Conservation (phyloP, 2,888 invertebrate species). For the Seladonia tumulorum region DNA sequence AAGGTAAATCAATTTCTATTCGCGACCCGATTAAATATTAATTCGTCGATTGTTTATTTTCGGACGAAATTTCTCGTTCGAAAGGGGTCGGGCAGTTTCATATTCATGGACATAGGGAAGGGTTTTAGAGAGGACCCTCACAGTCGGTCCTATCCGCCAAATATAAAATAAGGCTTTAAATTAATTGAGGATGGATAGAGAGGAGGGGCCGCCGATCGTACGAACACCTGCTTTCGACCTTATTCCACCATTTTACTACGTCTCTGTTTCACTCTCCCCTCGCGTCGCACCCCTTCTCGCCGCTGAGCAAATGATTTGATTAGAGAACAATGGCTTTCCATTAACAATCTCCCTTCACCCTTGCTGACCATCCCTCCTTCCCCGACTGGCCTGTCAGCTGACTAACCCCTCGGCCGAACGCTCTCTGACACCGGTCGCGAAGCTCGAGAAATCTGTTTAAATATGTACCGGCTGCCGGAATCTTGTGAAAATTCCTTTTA, state of each 20-base stretch:
- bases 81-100: neutral
- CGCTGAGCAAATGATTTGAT: conserved; percentile 83
- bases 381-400: conserved; percentile 79
- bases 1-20: conserved; percentile 16
- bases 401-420: conserved; percentile 64
- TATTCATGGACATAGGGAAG: neutral
- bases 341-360: conserved; percentile 78
- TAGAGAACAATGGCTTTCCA: conserved; percentile 84
- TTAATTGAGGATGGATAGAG: conserved; percentile 9
- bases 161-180: conserved; percentile 8
- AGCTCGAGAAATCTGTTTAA: conserved; percentile 62
- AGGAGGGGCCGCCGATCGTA: conserved; percentile 38
- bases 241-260: conserved; percentile 46
- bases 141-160: neutral
- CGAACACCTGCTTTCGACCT: conserved; percentile 60
- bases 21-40: conserved; percentile 4
- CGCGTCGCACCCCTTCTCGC: conserved; percentile 69
- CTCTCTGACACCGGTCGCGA: conserved; percentile 39
- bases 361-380: conserved; percentile 52
- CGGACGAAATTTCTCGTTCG: neutral
- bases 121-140: neutral
- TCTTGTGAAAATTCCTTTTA: neutral
- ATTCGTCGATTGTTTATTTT: neutral
- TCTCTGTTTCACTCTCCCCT: conserved; percentile 35
- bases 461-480: conserved; percentile 42